These are phyloP conservation scores for Sitophilus oryzae DNA, from an alignment of 1,140 invertebrate genomes.

Conservation along the genomic window DNA sequence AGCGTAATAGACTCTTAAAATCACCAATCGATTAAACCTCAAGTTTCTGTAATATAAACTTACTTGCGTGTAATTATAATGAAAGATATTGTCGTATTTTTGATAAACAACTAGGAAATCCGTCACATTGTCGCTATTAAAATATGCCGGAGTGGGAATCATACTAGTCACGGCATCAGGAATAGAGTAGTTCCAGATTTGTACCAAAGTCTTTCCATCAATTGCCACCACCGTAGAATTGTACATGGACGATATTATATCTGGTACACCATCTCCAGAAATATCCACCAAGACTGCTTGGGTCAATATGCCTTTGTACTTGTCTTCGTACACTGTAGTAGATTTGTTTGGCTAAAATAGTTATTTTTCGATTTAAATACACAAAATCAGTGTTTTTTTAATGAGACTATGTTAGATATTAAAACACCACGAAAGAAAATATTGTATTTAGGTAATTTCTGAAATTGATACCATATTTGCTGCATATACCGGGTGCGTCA, in stretches of 20 bases:
- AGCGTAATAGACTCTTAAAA: too few species aligned
- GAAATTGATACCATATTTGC: too few species aligned
- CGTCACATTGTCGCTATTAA: constrained; percentile 72
- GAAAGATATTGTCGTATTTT: constrained; percentile 40
- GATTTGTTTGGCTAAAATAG: constrained; percentile 22
- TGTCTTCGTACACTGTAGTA: constrained; percentile 44
- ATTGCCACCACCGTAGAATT: constrained; percentile 69
- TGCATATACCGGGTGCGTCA: too few species aligned
- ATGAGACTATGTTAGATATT: too few species aligned
- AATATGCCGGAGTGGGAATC: constrained; percentile 74
- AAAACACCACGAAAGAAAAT: too few species aligned
- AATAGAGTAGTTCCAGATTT: constrained; percentile 68
- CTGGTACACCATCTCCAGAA: constrained; percentile 64
- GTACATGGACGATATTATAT: constrained; percentile 68
- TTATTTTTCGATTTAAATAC: too few species aligned
- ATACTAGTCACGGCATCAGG: constrained; percentile 58
- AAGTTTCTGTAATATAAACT: too few species aligned
- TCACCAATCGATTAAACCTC: too few species aligned
- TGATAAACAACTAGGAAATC: constrained; percentile 80
- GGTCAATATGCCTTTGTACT: constrained; percentile 51
- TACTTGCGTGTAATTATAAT: constrained; percentile 60
- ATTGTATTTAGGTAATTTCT: too few species aligned
- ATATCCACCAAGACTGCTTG: constrained; percentile 71
- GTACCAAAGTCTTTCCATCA: constrained; percentile 59
- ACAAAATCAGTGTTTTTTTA: too few species aligned